phyloP scores from a whole-genome alignment of 2,797 vertebrate genomes.

The Pachyuromys duprasi region DNA sequence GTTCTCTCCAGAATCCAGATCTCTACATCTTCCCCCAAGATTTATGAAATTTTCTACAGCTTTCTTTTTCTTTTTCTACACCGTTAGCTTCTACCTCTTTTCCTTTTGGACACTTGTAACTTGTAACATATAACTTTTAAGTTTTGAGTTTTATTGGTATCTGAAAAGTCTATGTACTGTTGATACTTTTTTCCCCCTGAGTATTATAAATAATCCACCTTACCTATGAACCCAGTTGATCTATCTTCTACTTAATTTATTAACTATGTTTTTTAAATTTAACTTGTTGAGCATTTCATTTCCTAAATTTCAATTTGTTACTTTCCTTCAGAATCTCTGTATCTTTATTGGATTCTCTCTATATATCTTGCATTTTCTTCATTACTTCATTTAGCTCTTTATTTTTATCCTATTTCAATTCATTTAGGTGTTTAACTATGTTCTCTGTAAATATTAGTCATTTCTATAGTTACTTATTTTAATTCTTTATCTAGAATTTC shows the following conservation, averaged over 20 bases:
- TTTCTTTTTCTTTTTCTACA: not conserved
- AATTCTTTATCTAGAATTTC: not conserved
- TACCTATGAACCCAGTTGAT: not conserved
- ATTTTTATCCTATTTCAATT: not conserved
- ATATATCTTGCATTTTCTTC: not conserved
- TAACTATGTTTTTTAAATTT: not conserved
- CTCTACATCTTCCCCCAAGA: no score
- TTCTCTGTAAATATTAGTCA: not conserved
- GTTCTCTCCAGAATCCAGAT: not conserved
- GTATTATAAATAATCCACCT: not conserved
- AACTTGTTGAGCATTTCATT: not conserved
- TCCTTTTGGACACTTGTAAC: not conserved
- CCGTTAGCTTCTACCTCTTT: not conserved
- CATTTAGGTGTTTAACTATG: not conserved
- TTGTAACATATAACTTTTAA: not conserved
- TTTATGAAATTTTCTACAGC: not conserved
- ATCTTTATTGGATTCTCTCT: not conserved
- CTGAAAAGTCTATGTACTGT: not conserved
- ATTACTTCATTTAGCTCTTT: not conserved
- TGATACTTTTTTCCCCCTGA: not conserved
- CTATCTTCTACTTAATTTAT: not conserved
- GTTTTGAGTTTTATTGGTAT: not conserved
- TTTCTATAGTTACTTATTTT: not conserved
- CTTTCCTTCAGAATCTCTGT: not conserved
- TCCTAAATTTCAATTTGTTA: not conserved